Percentiles rank a stretch among this genome's conserved stretches.
Conservation (phyloP, 1,140 invertebrate genomes). For the Amyelois transitella region DNA sequence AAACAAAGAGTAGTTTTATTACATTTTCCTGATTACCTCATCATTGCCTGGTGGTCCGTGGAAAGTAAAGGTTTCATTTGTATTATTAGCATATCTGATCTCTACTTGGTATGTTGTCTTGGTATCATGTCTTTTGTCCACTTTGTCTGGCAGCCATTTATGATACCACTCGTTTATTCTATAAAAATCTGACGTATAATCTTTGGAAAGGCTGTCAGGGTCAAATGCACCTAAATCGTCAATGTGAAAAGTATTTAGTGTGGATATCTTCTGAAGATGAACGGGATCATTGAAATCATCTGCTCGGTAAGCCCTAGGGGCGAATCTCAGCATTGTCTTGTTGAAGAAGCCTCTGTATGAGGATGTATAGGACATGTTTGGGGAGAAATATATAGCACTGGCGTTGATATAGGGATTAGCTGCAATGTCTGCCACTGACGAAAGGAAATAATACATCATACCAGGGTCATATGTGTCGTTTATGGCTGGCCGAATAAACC, state of each 20-base stretch:
- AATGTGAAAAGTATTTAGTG: constrained; percentile 89
- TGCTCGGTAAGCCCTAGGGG: constrained; percentile 91
- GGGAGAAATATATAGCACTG: constrained; percentile 95
- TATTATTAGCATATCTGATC: constrained; percentile 95
- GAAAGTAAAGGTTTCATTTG: constrained; percentile 96
- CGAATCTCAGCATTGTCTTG: constrained; percentile 96
- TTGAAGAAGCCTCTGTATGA: constrained; percentile 98
- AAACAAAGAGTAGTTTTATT: no score
- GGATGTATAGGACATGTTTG: constrained; percentile 95
- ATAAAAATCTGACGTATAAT: constrained; percentile 94
- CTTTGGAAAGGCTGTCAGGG: constrained; percentile 81
- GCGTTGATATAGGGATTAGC: constrained; percentile 95
- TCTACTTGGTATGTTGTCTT: constrained; percentile 94
- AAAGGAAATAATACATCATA: constrained; percentile 98
- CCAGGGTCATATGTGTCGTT: constrained; percentile 96
- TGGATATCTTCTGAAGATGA: constrained; percentile 92
- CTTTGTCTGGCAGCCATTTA: constrained; percentile 91
- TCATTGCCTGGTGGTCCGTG: constrained; percentile 93
- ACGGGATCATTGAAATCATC: constrained; percentile 97
- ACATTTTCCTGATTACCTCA: constrained; percentile 72
- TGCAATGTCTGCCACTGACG: constrained; percentile 95
- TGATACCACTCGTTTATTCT: constrained; percentile 96
- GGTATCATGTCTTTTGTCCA: constrained; percentile 88
- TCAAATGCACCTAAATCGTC: constrained; percentile 89
- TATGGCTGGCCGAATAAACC: constrained; percentile 90